These are phyloP conservation scores for Gracilinanus agilis DNA, from an alignment of 2,113 vertebrate species.

Conservation along the genomic window DNA sequence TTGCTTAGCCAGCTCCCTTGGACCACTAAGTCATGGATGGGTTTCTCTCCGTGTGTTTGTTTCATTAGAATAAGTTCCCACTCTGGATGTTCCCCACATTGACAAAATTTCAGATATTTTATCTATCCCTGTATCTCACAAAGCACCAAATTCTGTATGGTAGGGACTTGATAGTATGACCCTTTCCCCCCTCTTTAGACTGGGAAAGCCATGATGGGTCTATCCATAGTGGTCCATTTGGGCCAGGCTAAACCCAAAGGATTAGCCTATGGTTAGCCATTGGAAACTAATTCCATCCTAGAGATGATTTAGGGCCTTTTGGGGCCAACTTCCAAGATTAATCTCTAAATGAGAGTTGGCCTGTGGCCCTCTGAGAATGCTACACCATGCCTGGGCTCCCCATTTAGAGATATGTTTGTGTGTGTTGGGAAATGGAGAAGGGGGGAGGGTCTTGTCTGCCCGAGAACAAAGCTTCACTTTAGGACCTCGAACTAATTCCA, in stretches of 20 bases:
- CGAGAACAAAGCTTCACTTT: neutral
- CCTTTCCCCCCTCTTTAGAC: neutral
- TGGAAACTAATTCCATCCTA: constrained; percentile 3
- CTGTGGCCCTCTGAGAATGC: neutral
- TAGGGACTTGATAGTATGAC: neutral
- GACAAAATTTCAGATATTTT: neutral
- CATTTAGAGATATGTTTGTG: neutral
- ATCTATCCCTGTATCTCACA: neutral
- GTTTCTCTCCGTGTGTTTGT: neutral
- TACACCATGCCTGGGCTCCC: neutral
- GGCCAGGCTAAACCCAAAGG: neutral
- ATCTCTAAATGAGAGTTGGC: constrained; percentile 1
- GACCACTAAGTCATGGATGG: neutral
- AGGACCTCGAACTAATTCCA: neutral
- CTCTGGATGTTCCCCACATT: neutral
- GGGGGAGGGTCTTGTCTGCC: neutral
- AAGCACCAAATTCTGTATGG: neutral
- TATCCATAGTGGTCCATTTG: neutral
- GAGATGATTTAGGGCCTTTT: neutral
- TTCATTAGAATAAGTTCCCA: neutral
- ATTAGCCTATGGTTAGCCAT: constrained; percentile 2
- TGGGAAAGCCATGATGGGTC: neutral
- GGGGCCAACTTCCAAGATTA: neutral
- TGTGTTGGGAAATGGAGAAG: neutral
- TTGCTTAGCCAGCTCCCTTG: neutral